Base-by-base conservation (phyloP, 2,113 vertebrate genomes). In the Gulo gulo region DNA sequence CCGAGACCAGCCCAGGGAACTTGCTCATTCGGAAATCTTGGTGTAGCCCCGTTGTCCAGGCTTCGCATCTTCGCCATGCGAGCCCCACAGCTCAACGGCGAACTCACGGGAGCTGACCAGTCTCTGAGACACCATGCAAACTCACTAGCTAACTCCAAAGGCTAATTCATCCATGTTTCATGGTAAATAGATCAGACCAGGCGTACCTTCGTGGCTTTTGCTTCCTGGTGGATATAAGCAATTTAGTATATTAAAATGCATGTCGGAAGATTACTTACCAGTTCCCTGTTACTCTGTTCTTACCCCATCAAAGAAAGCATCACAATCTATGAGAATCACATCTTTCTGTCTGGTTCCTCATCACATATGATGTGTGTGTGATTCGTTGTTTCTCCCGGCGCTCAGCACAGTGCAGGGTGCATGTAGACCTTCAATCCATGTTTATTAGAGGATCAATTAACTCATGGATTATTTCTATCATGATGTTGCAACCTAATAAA, bases 401-500 rank as follows among this genome's bases (percentile, higher is more conserved):
- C 84, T 96, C 74, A 94, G 36, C 34, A 61, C 13, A 73, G 61
- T 50, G 18, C 10, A 69, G 12, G 29, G 47, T 6, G 50, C 86
- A 36, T 57, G 92, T 63, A 84, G 80, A 80, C 81, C 18, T 82
- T 69, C 63, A 59, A 73, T 94, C 96, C 67, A 39, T 96, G 78
- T 61, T 94, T 80, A 92, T 69, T 81, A 67, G 83, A 96, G 39
- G 76, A 95, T 67, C 61, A 87, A 59, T 92, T 97, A 94, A 94
- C 87, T 92, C 87, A 90, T 81, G 94, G 91, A 96, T 83, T 94
- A 92, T 61, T 74, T 96, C 74, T 82, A 71, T 65, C 80, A 89
- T 84, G 90, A 84, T 96, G 20, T 65, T 76, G 29, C n/a, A 76
- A 23, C 74, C 24, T 79, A 45, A 69, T 87, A 90, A 92, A 71